Base-by-base conservation (phyloP, 2,888 invertebrate species). In the Plebejus argus region DNA sequence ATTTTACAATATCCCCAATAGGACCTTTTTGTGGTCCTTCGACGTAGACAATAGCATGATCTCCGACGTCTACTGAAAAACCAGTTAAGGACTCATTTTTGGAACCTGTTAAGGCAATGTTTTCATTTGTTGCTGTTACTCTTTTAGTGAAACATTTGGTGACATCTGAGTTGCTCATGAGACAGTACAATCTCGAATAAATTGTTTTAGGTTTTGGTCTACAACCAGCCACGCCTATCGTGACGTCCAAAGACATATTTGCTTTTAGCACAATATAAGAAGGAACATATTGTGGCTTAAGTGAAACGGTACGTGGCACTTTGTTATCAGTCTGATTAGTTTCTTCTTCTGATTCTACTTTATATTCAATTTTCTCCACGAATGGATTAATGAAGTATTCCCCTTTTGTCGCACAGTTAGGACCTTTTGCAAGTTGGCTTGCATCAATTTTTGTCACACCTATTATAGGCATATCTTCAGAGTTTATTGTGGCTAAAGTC, bases 211-310 rank as follows among this genome's bases (percentile, higher is more conserved):
- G 83, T 10, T 81, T 83, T 58, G 87, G 84, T 79, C 84, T 88
- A 80, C 93, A 93, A 35, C 94, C 93, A 28, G 92, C 88, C 7
- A 90, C 78, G 4, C 93, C 93, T 8, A 93, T 82, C 12, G 89
- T 89, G n/a, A 88, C 86, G 82, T 90, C 88, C 61, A 94, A 81
- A 49, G 85, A 85, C 92, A 93, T 93, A 81, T 93, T 91, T 1
- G 93, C 86, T 79, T 88, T 82, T 79, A 93, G 82, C 66, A 93
- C 83, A 0, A 87, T 79, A 7, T 84, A 82, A 28, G 90, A 81
- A 61, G 86, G 87, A 35, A 93, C 85, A 1, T 53, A n/a, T n/a
- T n/a, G 53, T 0, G 4, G 53, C 53, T 4, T 53, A 53, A 1
- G 53, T 18, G 53, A 3, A 53, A 87, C 70, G 56, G 87, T 76